A percentile compares a stretch with the other conserved stretches of the same genome.
phyloP scores from a whole-genome alignment of 2,888 invertebrate genomes.

The Cordilura impudica region DNA sequence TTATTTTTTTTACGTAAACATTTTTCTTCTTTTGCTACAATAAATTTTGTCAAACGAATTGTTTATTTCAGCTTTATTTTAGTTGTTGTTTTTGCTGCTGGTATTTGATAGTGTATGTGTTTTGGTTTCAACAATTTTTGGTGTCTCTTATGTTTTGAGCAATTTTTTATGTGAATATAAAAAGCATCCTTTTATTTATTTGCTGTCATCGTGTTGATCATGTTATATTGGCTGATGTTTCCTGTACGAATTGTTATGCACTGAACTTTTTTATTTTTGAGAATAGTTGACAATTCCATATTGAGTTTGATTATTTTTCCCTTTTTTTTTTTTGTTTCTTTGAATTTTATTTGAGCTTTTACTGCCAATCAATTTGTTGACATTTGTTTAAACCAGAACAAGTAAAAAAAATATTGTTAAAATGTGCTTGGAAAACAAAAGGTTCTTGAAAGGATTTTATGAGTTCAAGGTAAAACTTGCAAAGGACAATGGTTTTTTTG shows the following conservation, averaged over 20 bases:
- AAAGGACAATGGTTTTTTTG: too few relatives aligned
- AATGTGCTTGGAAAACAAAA: not conserved
- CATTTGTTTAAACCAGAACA: conserved; percentile 18
- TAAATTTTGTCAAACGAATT: conserved; percentile 68
- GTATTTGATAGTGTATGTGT: conserved; percentile 43
- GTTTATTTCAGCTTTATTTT: conserved; percentile 50
- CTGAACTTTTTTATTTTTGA: not conserved
- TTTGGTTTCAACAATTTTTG: conserved; percentile 34
- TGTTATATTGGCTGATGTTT: conserved; percentile 56
- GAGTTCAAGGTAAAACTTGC: not conserved
- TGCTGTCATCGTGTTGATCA: conserved; percentile 54
- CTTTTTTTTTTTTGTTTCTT: not conserved
- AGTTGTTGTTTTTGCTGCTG: conserved; percentile 27
- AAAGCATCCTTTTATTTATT: conserved; percentile 58
- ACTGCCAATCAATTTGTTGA: conserved; percentile 59
- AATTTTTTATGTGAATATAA: conserved; percentile 18
- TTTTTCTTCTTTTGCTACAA: conserved; percentile 63
- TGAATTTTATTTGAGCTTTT: conserved; percentile 16
- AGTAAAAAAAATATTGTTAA: not conserved
- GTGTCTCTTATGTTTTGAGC: conserved; percentile 2
- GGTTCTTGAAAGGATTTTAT: not conserved
- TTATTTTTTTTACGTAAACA: conserved; percentile 18
- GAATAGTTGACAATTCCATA: not conserved
- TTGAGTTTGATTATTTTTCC: conserved; percentile 8
- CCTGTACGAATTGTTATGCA: conserved; percentile 27